Base-by-base conservation (phyloP, 2,888 invertebrate genomes). In the Danaus chrysippus region DNA sequence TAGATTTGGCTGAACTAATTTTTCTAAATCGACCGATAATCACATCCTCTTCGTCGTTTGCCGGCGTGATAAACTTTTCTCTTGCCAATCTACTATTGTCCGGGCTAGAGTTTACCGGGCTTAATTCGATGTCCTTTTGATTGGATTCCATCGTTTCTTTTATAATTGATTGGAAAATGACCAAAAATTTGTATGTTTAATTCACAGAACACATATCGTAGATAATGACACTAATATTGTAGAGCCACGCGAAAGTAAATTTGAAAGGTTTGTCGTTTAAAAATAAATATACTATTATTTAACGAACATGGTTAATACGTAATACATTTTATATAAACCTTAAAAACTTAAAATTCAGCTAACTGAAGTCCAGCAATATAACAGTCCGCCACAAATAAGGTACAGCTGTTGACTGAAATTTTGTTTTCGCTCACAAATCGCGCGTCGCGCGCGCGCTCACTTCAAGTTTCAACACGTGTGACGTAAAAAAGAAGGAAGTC, bases 1-100 rank as follows among this genome's bases (percentile, higher is more conserved):
- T 91, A 19, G 91, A 91, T 71, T 91, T 91, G 0, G 91, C 91
- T 0, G 91, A 91, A 70, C 91, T 91, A 64, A 91, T 91, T 72
- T 91, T 91, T 56, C 91, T 74, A 74, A 91, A 91, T 64, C 91
- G 78, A 11, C 91, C 91, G 55, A 91, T 91, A 61, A 91, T 90
- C 46, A 91, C 85, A 69, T 91, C 91, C 70, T 91, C 91, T 64
- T 91, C 89, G 56, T 88, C 88, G 42, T 79, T 76, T 5, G 78
- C 75, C 13, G 83, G 84, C 46, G 81, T 71, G 54, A 70, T 73
- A 42, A 81, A 65, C 44, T 77, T 79, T 3, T 85, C 83, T 1
- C 66, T 19, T 23, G 70, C 61, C 10, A 73, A 69, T 55, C 69
- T 73, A 43, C 54, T 77, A n/a, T 75, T 72, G 49, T 71, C 74